A percentile compares a stretch with the other conserved stretches of the same genome.
Conservation (phyloP, 2,113 vertebrate genomes). For the Sebastes fasciatus region DNA sequence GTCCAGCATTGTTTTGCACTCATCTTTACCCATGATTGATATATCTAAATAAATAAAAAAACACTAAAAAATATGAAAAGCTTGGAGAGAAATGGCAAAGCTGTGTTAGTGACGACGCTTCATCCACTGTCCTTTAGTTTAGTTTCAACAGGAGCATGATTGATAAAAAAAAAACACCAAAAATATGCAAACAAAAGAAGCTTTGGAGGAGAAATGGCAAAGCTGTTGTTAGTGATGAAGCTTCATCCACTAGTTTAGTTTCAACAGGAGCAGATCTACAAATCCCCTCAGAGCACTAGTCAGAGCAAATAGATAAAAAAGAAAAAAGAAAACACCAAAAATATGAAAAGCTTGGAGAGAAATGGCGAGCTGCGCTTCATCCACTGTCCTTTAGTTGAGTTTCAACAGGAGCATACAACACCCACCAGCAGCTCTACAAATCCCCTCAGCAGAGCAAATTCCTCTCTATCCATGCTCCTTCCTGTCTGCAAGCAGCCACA, state of each 20-base stretch:
- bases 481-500: slow-evolving; percentile 59
- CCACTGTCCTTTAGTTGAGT: slow-evolving; percentile 64
- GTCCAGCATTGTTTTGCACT: slow-evolving; percentile 95
- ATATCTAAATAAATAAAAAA: background rate
- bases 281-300: too few relatives aligned
- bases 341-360: slow-evolving; percentile 24
- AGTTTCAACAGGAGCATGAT: slow-evolving; percentile 71
- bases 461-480: slow-evolving; percentile 82
- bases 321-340: background rate
- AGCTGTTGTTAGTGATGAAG: too few relatives aligned
- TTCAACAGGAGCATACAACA: slow-evolving; percentile 60
- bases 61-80: slow-evolving; percentile 11
- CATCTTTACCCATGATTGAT: slow-evolving; percentile 90
- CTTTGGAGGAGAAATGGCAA: too few relatives aligned
- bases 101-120: slow-evolving; percentile 5
- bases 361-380: slow-evolving; percentile 38
- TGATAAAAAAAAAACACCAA: slow-evolving; percentile 1
- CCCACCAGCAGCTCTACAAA: slow-evolving; percentile 64
- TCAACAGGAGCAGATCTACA: too few relatives aligned
- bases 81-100: slow-evolving; percentile 39
- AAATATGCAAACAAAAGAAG: too few relatives aligned
- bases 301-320: too few relatives aligned
- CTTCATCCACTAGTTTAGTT: too few relatives aligned
- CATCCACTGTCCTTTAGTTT: slow-evolving; percentile 45
- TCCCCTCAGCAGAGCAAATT: slow-evolving; percentile 74